Percentiles rank a stretch among this genome's conserved stretches.
Conservation (phyloP, 2,797 vertebrate genomes). For the Yasuhikotakia modesta region DNA sequence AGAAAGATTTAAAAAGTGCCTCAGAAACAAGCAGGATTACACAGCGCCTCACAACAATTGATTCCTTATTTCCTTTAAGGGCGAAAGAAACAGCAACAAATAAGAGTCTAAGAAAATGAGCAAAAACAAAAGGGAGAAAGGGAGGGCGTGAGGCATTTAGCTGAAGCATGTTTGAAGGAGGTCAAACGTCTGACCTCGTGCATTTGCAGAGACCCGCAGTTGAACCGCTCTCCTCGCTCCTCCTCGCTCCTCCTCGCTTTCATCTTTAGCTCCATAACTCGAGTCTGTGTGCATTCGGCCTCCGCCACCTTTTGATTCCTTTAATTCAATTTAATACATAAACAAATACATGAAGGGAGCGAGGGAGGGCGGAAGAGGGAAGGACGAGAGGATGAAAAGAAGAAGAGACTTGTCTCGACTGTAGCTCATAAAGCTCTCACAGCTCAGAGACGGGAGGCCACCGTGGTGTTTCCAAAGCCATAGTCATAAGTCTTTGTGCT, state of each 20-base stretch:
- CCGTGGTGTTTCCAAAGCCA: conserved; percentile 67
- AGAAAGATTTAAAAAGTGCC: conserved; percentile 28
- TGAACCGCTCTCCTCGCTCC: conserved; percentile 76
- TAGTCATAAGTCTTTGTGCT: conserved; percentile 60
- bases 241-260: conserved; percentile 79
- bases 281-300: conserved; percentile 75
- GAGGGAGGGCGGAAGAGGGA: conserved; percentile 67
- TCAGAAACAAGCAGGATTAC: conserved; percentile 37
- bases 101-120: conserved; percentile 38
- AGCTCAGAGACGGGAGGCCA: conserved; percentile 76
- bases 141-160: conserved; percentile 49
- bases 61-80: conserved; percentile 54
- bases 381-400: conserved; percentile 64
- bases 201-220: conserved; percentile 73
- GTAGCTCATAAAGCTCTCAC: conserved; percentile 75
- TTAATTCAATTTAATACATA: conserved; percentile 86
- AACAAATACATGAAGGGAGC: conserved; percentile 78
- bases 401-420: conserved; percentile 58
- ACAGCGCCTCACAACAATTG: conserved; percentile 38
- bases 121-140: conserved; percentile 45
- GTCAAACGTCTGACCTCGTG: conserved; percentile 60
- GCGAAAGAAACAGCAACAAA: conserved; percentile 38
- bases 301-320: conserved; percentile 81
- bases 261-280: conserved; percentile 76
- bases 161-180: conserved; percentile 55